These are phyloP conservation scores for Aphaenogaster rudis DNA, from an alignment of 1,140 invertebrate genomes.

Conservation along the genomic window DNA sequence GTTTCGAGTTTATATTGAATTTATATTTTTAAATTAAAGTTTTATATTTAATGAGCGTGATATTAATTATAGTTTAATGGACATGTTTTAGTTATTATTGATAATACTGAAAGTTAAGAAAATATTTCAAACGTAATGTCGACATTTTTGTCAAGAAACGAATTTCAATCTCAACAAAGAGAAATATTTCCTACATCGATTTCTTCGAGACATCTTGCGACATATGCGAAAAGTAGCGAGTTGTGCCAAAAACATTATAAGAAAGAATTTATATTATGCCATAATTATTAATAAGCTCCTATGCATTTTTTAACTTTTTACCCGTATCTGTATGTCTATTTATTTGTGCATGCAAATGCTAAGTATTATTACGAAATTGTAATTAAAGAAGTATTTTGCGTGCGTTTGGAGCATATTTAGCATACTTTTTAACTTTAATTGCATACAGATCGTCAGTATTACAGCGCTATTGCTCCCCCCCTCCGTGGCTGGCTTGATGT, in stretches of 20 bases:
- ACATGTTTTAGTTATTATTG: background rate
- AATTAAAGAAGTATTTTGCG: constrained; percentile 8
- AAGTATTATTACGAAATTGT: constrained; percentile 14
- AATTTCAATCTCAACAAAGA: constrained; percentile 3
- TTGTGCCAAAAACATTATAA: background rate
- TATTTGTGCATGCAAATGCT: constrained; percentile 36
- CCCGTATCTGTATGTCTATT: constrained; percentile 24
- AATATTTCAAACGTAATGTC: background rate
- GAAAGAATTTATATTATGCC: background rate
- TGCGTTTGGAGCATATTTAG: constrained; percentile 14
- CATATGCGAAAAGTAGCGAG: constrained; percentile 3
- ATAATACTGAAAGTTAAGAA: constrained; percentile 13
- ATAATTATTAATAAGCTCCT: constrained; percentile 18
- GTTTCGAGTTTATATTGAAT: background rate
- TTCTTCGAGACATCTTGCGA: constrained; percentile 7
- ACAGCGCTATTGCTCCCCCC: background rate
- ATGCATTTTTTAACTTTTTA: constrained; percentile 38
- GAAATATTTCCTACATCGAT: background rate
- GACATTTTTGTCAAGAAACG: background rate
- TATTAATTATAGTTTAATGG: background rate
- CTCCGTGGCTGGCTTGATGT: constrained; percentile 11
- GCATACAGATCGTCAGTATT: constrained; percentile 12
- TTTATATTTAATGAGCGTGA: constrained; percentile 7
- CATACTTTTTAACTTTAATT: constrained; percentile 34
- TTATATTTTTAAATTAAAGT: no score